Base-by-base conservation (phyloP, 2,797 vertebrate species). In the Siniperca obscura region DNA sequence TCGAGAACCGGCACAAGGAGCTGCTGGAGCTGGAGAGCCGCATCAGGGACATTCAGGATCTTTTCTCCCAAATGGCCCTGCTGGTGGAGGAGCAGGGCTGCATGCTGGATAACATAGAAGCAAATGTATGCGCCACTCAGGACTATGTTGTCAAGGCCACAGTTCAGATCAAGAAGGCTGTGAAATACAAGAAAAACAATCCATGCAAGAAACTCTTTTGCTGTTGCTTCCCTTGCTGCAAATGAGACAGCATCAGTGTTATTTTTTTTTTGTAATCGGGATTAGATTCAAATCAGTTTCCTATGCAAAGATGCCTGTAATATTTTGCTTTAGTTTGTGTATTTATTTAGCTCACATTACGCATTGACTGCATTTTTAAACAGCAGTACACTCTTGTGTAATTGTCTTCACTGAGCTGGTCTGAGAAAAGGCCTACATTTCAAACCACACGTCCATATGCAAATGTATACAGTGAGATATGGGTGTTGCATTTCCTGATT, bases 1-100 rank as follows among this genome's bases (percentile, higher is more conserved):
- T 99, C 2, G 98, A 99, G 95, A 97, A 93, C 34, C 96, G 98
- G 9, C 98, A 98, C 92, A 97, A 96, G 82, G 98, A 99, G 94
- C 95, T 99, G 56, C 90, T 98, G 89, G 97, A 97, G 80, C 93
- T 99, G 85, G 98, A 99, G 95, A 83, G 94, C 22, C 97, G 98
- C 68, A 97, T 99, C 88, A 93, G 94, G 59, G 98, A 99, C 61
- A 95, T 99, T 68, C 98, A 96, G 0, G 98, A 99, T 50, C 96
- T 99, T 30, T 99, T 99, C 92, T 92, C 97, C 80, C 97, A 99
- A 89, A 96, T 99, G 95, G 97, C 97, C 0, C 56, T 95, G 89
- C 89, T 99, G 82, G 97, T 99, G 89, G 98, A 99, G 92, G 94
- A 98, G 87, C 98, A 99, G 93, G 97, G 97, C 0, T 93, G 92